These are phyloP conservation scores for Lamproptera curius DNA, from an alignment of 2,888 invertebrate genomes.

Conservation along the genomic window DNA sequence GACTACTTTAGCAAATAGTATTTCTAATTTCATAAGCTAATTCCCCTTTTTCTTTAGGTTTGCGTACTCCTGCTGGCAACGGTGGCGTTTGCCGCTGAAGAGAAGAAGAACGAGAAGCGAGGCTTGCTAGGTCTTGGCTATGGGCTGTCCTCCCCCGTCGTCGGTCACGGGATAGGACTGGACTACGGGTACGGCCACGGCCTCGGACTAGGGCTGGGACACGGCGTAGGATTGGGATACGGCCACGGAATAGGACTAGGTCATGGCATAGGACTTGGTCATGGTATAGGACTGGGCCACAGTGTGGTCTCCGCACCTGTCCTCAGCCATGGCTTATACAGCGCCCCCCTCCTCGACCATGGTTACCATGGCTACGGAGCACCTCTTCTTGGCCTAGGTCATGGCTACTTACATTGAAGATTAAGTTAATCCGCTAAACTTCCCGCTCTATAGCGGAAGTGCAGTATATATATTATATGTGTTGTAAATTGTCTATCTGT, in stretches of 20 bases:
- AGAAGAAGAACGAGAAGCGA: constrained; percentile 69
- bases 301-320: constrained; percentile 29
- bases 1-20: background rate
- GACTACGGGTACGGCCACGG: constrained; percentile 42
- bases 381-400: constrained; percentile 40
- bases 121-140: constrained; percentile 69
- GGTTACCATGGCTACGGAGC: constrained; percentile 33
- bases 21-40: background rate
- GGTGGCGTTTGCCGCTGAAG: constrained; percentile 53
- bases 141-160: constrained; percentile 30
- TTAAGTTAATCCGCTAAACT: background rate
- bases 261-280: constrained; percentile 28
- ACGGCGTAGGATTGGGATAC: constrained; percentile 26
- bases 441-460: background rate
- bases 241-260: constrained; percentile 35
- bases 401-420: constrained; percentile 31
- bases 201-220: constrained; percentile 32
- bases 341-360: constrained; percentile 35
- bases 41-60: constrained; percentile 36
- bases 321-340: constrained; percentile 34
- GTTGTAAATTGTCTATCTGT: constrained; percentile 11
- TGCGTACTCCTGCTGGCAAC: constrained; percentile 52
- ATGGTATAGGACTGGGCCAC: constrained; percentile 30
- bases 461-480: background rate
- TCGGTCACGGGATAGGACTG: constrained; percentile 22